These are phyloP conservation scores for Sepioteuthis lessoniana DNA, from an alignment of 2,888 invertebrate genomes.

Conservation along the genomic window DNA sequence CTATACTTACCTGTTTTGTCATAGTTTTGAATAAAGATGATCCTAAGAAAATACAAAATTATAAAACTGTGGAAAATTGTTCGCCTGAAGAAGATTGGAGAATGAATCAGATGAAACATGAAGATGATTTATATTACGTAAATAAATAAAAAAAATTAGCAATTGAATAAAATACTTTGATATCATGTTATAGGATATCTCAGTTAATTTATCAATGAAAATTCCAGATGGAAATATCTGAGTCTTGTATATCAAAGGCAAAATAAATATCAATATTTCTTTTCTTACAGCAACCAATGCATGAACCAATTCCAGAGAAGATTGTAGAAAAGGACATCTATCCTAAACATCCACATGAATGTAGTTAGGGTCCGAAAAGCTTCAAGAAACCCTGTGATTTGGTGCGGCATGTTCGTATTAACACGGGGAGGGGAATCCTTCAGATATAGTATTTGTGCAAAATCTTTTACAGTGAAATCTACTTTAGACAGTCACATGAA, in stretches of 20 bases:
- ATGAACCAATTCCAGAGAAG: background rate
- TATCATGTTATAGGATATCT: too few species aligned
- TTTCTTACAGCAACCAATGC: background rate
- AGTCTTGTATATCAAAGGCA: background rate
- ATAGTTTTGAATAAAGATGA: background rate
- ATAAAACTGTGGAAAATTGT: too few species aligned
- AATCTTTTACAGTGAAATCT: constrained; percentile 80
- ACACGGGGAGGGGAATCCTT: constrained; percentile 78
- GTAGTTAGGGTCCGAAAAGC: constrained; percentile 74
- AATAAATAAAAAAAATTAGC: too few species aligned
- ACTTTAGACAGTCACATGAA: constrained; percentile 78
- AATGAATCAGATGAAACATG: too few species aligned
- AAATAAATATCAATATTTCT: background rate
- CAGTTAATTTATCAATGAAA: too few species aligned
- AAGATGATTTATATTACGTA: too few species aligned
- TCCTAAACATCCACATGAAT: constrained; percentile 68
- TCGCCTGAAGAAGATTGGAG: too few species aligned
- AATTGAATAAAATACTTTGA: too few species aligned
- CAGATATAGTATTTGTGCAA: constrained; percentile 72
- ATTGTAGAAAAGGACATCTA: constrained; percentile 38
- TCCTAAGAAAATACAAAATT: too few species aligned
- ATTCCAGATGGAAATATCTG: background rate
- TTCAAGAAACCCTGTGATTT: constrained; percentile 77
- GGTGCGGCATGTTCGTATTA: constrained; percentile 75
- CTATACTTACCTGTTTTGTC: background rate